Base-by-base conservation (phyloP, 2,888 invertebrate species). In the Ormyrus thymus region DNA sequence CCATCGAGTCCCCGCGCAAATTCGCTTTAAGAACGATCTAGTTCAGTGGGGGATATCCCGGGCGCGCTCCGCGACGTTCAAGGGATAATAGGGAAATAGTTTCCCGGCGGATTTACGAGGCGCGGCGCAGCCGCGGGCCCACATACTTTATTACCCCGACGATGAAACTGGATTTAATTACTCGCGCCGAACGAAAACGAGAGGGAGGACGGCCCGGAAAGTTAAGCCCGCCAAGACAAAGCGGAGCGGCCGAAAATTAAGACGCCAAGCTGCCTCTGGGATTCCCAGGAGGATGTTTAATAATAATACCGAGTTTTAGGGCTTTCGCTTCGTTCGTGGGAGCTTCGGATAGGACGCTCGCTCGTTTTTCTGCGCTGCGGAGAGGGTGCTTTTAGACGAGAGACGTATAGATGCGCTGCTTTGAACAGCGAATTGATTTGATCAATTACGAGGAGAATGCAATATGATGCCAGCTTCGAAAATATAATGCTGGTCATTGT, bases 91-190 rank as follows among this genome's bases (percentile, higher is more conserved):
- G 74, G 75, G 77, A 81, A 82, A 83, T 82, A 82, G 83, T 83
- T 82, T 72, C 68, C 29, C 29, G 55, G 64, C 69, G 80, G 72
- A 81, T 83, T 83, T 81, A 82, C 79, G 82, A 81, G 74, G 74
- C 78, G 72, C 76, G 43, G 64, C 61, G 64, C 61, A 58, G 51
- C 48, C 15, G 29, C 48, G 70, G 15, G 9, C 7, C 43, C 71
- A 59, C 65, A 74, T 80, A 70, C 75, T 83, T 83, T 82, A 83
- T 81, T 81, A 51, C 82, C 78, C 11, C 29, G 58, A 55, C 81
- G 76, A 71, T 64, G 71, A 72, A 80, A 71, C 80, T 79, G 82
- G 76, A 81, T 83, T 83, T 83, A 83, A 83, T 83, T 83, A 83
- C 82, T 82, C 65, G 76, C 65, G 76, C 45, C 56, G 72, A 75